Evolutionary conservation across 2,113 vertebrate genomes (phyloP), one percentile per base, ranked within the genome.

Genomic region (Fregata magnificens): DNA sequence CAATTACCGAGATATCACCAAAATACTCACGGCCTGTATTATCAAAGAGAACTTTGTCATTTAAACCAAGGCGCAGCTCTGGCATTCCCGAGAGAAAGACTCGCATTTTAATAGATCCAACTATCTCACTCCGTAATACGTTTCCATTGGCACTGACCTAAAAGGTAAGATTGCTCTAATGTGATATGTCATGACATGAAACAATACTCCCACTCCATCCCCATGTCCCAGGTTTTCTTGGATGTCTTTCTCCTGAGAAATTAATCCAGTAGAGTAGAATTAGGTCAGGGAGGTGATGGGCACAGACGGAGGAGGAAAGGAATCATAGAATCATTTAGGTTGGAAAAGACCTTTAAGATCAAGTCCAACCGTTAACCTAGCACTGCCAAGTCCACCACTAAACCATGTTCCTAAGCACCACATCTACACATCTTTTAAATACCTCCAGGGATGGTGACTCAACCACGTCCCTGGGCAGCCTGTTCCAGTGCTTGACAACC

Each of bases 1-100:
- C 0, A 7, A 32, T 53, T 11, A 5, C 5, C 0, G 1, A 5
- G 32, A 3, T 1, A 8, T 1, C 44, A 4, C 4, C 3, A 3
- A 56, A 65, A 56, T 90, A 99, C 99, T 99, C 98, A 99, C 99
- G 99, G 98, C 99, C 99, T 31, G 99, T 99, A 73, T 99, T 99
- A 93, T 99, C 99, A 59, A 99, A 99, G 94, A 99, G 98, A 79
- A 99, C 99, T 98, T 99, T 99, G 98, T 99, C 99, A 1, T 99
- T 99, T 28, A 99, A 97, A 9, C 99, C 99, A 5, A 99, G 98
- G 38, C 99, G 99, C 92, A 99, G 95, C 95, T 99, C 99, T 0
- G 99, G 99, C 99, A 99, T 99, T 42, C 99, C 99, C 0, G 99
- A 99, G 24, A 99, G 99, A 97, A 99, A 99, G 5, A 99, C 99